A percentile compares a stretch with the other conserved stretches of the same genome.
These are phyloP conservation scores for Philhelius pedissequus DNA, from an alignment of 2,888 invertebrate genomes.

Conservation along the genomic window DNA sequence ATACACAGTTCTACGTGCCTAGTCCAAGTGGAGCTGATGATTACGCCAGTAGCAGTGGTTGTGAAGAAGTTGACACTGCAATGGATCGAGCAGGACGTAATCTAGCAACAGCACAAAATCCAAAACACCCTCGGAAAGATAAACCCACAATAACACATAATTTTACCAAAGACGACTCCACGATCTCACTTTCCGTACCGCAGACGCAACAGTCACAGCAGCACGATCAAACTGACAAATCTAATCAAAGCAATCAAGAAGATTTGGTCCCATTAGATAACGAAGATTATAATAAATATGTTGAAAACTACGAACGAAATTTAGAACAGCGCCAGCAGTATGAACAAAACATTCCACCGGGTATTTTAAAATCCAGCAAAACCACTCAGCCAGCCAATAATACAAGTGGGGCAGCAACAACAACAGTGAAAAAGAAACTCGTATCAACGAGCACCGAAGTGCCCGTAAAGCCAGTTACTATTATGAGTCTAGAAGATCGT, in stretches of 20 bases:
- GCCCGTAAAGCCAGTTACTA: slow-evolving; percentile 70
- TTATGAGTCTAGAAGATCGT: slow-evolving; percentile 73
- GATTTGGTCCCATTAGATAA: slow-evolving; percentile 64
- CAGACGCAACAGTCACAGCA: background rate
- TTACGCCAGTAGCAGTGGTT: slow-evolving; percentile 55
- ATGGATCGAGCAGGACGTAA: slow-evolving; percentile 62
- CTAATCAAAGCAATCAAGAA: slow-evolving; percentile 54
- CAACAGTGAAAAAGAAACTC: slow-evolving; percentile 39
- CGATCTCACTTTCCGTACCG: slow-evolving; percentile 9
- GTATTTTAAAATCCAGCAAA: slow-evolving; percentile 72
- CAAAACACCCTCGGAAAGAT: slow-evolving; percentile 55
- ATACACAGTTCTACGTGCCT: slow-evolving; percentile 63
- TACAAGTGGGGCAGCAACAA: background rate
- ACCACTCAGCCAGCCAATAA: slow-evolving; percentile 25
- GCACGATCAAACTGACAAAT: slow-evolving; percentile 52
- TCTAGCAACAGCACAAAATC: slow-evolving; percentile 50
- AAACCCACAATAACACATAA: slow-evolving; percentile 33
- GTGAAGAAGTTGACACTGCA: slow-evolving; percentile 56
- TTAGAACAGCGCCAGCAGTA: slow-evolving; percentile 70
- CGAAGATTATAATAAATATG: slow-evolving; percentile 71
- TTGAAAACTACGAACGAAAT: slow-evolving; percentile 72
- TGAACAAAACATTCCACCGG: slow-evolving; percentile 61
- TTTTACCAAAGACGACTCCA: slow-evolving; percentile 44
- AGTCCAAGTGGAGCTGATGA: slow-evolving; percentile 48
- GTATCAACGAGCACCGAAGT: slow-evolving; percentile 23